These are phyloP conservation scores for Lymantria dispar DNA, from an alignment of 2,888 invertebrate species.

Conservation along the genomic window DNA sequence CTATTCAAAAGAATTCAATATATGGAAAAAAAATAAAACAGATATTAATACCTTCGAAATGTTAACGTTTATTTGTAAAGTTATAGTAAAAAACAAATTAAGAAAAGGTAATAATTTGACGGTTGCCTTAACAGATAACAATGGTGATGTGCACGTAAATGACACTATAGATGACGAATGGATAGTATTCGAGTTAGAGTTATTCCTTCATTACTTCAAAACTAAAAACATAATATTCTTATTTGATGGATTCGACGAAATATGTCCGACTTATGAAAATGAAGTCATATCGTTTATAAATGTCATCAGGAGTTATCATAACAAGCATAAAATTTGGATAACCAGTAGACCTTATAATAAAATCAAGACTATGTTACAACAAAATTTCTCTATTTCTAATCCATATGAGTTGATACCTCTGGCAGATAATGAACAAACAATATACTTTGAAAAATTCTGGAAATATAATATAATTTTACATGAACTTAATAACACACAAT, in stretches of 20 bases:
- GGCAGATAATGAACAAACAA: neutral
- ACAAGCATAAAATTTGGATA: neutral
- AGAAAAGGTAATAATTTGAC: neutral
- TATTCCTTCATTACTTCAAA: neutral
- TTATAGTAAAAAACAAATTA: neutral
- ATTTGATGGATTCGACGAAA: conserved; percentile 4
- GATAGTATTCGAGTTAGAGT: neutral
- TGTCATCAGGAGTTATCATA: neutral
- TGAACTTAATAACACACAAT: neutral
- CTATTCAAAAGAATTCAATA: neutral
- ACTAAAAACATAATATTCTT: neutral
- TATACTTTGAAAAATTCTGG: neutral
- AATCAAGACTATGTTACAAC: neutral
- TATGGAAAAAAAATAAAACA: neutral
- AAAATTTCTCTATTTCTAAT: neutral
- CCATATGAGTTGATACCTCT: neutral
- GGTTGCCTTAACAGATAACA: neutral
- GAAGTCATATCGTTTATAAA: neutral
- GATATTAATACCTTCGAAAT: neutral
- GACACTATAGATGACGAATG: neutral
- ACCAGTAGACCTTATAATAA: neutral
- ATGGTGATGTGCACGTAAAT: neutral
- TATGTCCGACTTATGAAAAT: neutral
- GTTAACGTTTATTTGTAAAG: neutral
- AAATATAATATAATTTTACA: neutral